Percentiles rank a stretch among this genome's conserved stretches.
phyloP scores from a whole-genome alignment of 2,113 vertebrate species.

The Lampris megalopsis region DNA sequence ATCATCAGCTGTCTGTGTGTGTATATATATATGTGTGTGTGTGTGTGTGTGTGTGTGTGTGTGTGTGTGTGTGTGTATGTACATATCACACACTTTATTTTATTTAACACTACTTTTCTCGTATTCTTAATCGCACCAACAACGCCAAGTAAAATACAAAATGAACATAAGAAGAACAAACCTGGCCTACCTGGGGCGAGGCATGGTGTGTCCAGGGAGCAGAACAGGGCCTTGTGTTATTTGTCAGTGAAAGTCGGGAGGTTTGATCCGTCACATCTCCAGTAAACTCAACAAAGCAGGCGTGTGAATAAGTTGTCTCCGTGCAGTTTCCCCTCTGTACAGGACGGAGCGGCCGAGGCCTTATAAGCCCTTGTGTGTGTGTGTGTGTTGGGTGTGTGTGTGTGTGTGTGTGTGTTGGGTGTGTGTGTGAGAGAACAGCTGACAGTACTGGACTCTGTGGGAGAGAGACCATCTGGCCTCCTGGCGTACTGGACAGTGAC shows the following conservation, averaged over 20 bases:
- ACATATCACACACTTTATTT: too few species aligned
- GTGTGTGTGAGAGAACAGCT: constrained; percentile 61
- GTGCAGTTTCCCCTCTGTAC: constrained; percentile 20
- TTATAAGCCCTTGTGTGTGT: constrained; percentile 43
- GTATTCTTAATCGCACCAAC: too few species aligned
- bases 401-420: constrained; percentile 50
- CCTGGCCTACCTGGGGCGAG: constrained; percentile 48
- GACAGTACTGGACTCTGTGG: constrained; percentile 52
- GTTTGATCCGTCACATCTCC: constrained; percentile 12
- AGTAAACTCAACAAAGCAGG: neutral
- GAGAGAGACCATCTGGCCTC: constrained; percentile 65
- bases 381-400: constrained; percentile 51
- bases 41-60: too few species aligned
- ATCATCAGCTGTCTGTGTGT: too few species aligned
- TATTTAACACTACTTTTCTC: too few species aligned
- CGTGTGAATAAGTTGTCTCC: constrained; percentile 19
- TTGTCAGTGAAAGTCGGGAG: too few species aligned
- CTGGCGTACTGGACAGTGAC: constrained; percentile 17
- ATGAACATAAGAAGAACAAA: too few species aligned
- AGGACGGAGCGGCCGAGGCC: constrained; percentile 18
- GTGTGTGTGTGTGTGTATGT: too few species aligned
- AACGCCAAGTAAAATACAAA: too few species aligned
- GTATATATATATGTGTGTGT: too few species aligned
- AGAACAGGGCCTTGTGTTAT: too few species aligned
- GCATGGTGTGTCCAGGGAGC: constrained; percentile 12